phyloP scores from a whole-genome alignment of 2,888 invertebrate species.

The Noctua fimbriata region DNA sequence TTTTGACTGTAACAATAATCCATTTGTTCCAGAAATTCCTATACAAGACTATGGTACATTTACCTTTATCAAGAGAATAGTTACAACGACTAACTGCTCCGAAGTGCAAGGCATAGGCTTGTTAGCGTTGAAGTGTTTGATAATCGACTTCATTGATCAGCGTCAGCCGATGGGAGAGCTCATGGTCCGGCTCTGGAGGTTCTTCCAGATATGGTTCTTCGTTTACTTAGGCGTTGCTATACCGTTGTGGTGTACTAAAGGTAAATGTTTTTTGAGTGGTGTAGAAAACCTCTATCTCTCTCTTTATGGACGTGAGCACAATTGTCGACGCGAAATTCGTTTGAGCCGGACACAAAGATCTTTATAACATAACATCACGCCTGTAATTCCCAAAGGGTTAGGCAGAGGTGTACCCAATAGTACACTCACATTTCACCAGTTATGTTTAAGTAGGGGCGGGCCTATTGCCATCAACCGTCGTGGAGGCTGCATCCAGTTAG shows the following conservation, averaged over 20 bases:
- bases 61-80: slow-evolving; percentile 46
- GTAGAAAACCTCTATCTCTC: not conserved
- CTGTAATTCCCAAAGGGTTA: not conserved
- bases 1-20: not conserved
- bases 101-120: slow-evolving; percentile 84
- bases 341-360: not conserved
- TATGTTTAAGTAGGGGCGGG: not conserved
- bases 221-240: slow-evolving; percentile 78
- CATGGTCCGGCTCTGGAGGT: slow-evolving; percentile 69
- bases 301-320: not conserved
- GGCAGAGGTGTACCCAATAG: not conserved
- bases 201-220: slow-evolving; percentile 76
- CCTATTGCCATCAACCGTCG: not conserved
- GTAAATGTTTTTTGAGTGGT: slow-evolving; percentile 65
- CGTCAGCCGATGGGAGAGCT: slow-evolving; percentile 56
- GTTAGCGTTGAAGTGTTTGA: slow-evolving; percentile 67
- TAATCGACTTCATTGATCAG: slow-evolving; percentile 63
- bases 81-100: slow-evolving; percentile 65
- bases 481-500: too few relatives aligned
- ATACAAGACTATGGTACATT: slow-evolving; percentile 39
- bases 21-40: slow-evolving; percentile 1
- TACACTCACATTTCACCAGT: not conserved
- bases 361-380: not conserved
- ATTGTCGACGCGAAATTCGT: not conserved
- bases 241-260: slow-evolving; percentile 84